These are phyloP conservation scores for Glyphotaelius pellucidus DNA, from an alignment of 2,888 invertebrate genomes.

Conservation along the genomic window DNA sequence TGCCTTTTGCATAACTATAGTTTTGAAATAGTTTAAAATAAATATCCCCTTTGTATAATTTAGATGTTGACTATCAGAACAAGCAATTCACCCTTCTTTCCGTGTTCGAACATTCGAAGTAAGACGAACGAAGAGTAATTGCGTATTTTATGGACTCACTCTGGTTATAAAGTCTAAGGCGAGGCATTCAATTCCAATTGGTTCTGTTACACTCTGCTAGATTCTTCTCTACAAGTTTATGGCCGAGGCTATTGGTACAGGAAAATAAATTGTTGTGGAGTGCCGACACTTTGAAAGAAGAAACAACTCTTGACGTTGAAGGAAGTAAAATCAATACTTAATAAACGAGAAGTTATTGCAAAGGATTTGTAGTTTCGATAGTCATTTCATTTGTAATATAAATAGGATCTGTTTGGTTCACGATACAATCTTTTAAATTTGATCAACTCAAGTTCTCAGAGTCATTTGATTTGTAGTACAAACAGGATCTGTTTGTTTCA, in stretches of 20 bases:
- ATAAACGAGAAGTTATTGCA: neutral
- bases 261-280: neutral
- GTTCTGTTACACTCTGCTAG: neutral
- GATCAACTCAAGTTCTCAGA: too few species aligned
- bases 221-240: constrained; percentile 2
- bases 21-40: too few species aligned
- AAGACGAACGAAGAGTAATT: neutral
- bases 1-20: too few species aligned
- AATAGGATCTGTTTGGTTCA: too few species aligned
- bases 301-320: neutral
- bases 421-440: too few species aligned
- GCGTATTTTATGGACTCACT: neutral
- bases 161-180: neutral
- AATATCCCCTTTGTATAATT: too few species aligned
- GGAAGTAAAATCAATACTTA: neutral
- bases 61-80: neutral
- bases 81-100: neutral
- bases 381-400: too few species aligned
- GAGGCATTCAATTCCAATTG: neutral
- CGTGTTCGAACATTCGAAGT: neutral
- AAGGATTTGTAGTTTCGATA: neutral
- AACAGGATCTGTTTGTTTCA: too few species aligned
- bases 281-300: neutral
- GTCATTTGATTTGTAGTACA: too few species aligned
- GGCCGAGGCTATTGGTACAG: neutral